Base-by-base conservation (phyloP, 2,888 invertebrate genomes). In the Phasia obesa region DNA sequence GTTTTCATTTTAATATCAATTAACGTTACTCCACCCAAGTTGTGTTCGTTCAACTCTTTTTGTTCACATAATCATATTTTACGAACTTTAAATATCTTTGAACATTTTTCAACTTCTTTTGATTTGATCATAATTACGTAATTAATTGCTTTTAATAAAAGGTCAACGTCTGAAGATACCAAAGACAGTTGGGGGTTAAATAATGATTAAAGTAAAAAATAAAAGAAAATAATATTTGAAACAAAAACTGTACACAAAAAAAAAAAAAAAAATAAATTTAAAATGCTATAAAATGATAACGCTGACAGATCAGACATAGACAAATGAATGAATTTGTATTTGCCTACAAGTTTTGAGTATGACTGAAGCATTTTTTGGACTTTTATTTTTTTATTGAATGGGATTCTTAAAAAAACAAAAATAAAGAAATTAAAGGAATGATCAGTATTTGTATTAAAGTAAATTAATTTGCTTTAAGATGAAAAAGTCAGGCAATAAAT, bases 131-230 rank as follows among this genome's bases (percentile, higher is more conserved):
- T 42, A 42, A 42, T 42, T 42, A 42, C 4, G 44, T 44, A 53
- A 53, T 53, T 73, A 79, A 64, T 71, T 71, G 49, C 51, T 42
- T 55, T 23, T 13, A 57, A 4, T 25, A 60, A 79, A 67, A 60
- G 73, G 79, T 73, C 73, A 73, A 79, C 79, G 59, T 79, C 53
- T 67, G 25, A 47, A 53, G 53, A 60, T 53, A 19, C 23, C 67
- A 73, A 67, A 73, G 65, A 55, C 73, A 59, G 73, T 21, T 64
- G 79, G 73, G 67, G 79, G 73, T 73, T 73, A 79, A 73, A 79
- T 73, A 53, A 60, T 60, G 60, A 77, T 44, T 70, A 53, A 53
- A 51, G 15, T 38, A 23, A 65, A 49, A 73, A 31, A 21, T 27
- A 49, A 71, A n/a, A 15, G 15, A 47, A 42, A 53, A 17, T 15